phyloP scores from a whole-genome alignment of 2,113 vertebrate species.

The Chlamydotis undulata region DNA sequence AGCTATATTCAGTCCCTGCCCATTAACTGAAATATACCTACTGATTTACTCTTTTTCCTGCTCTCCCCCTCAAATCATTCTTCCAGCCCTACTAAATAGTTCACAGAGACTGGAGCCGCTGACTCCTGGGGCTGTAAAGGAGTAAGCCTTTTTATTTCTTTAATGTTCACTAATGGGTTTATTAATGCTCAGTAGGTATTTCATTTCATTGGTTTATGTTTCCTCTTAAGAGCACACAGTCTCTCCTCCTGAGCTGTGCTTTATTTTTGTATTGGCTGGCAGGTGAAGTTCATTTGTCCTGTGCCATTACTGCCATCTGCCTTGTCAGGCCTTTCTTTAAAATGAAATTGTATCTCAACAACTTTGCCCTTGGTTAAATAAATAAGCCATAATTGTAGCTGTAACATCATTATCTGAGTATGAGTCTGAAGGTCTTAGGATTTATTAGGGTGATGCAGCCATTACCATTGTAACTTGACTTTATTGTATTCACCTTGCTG shows the following conservation, averaged over 20 bases:
- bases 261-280: neutral
- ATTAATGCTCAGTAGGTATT: conserved; percentile 43
- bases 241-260: neutral
- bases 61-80: conserved; percentile 34
- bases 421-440: conserved; percentile 30
- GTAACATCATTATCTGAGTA: conserved; percentile 45
- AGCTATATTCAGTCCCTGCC: conserved; percentile 9
- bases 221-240: neutral
- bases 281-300: neutral
- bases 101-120: neutral
- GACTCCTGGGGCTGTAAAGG: neutral
- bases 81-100: conserved; percentile 12
- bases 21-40: conserved; percentile 19
- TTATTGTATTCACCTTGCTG: conserved; percentile 56
- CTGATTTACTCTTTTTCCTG: conserved; percentile 48
- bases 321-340: conserved; percentile 40
- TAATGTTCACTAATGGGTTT: conserved; percentile 55
- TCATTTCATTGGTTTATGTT: conserved; percentile 26
- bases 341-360: conserved; percentile 42
- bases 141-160: conserved; percentile 22
- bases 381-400: conserved; percentile 50
- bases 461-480: conserved; percentile 9
- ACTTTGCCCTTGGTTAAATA: conserved; percentile 59
- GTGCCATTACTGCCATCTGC: conserved; percentile 14
- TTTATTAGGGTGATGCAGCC: conserved; percentile 39